These are phyloP conservation scores for Hedychridium roseum DNA, from an alignment of 2,888 invertebrate genomes.

Conservation along the genomic window DNA sequence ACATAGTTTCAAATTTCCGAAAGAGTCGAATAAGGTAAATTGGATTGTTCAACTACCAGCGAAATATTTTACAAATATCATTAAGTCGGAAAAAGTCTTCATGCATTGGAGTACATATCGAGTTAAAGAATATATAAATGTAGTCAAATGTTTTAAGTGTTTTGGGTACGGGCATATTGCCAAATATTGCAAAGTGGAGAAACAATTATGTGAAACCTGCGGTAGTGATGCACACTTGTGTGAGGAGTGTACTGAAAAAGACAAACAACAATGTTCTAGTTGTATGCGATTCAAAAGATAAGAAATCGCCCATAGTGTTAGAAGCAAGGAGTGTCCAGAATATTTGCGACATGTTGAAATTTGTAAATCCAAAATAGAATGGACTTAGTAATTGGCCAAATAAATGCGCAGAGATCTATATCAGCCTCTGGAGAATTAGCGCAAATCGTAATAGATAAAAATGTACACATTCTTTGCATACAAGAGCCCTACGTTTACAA, in stretches of 20 bases:
- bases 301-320: neutral
- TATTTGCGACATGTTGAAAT: no score
- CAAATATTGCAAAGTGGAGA: neutral
- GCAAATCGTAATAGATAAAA: neutral
- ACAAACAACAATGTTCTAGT: neutral
- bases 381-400: constrained; percentile 4
- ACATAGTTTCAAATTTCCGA: neutral
- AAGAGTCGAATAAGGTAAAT: neutral
- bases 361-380: no score
- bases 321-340: neutral
- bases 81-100: neutral
- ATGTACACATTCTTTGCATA: neutral
- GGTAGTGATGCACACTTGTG: neutral
- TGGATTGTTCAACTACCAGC: constrained; percentile 1
- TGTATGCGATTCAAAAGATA: neutral
- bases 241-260: neutral
- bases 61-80: neutral
- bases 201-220: constrained; percentile 3
- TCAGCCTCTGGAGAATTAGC: constrained; percentile 1
- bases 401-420: constrained; percentile 5
- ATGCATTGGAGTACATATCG: neutral
- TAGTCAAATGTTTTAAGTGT: neutral
- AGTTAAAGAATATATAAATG: neutral
- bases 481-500: constrained; percentile 2
- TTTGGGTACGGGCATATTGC: neutral